Base-by-base conservation (phyloP, 2,888 invertebrate species). In the Itoplectis maculator region DNA sequence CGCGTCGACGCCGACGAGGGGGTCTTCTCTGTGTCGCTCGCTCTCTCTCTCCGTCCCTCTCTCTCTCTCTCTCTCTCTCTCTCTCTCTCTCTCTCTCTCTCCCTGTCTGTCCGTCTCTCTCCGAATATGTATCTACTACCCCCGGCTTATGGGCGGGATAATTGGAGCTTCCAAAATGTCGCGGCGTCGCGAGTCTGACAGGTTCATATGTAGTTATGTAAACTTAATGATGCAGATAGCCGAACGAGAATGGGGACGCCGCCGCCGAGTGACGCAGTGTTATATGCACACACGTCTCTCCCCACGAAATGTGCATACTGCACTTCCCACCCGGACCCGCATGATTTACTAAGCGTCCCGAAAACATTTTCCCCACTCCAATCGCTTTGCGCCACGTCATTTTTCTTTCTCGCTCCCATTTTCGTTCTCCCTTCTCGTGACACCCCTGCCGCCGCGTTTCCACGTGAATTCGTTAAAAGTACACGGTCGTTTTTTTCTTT, bases 151-250 rank as follows among this genome's bases (percentile, higher is more conserved):
- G 18, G 2, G 37, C 61, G 5, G 40, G 47, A 40, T 54, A 45
- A 70, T 54, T 54, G 2, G 70, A 76, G 72, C 77, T 63, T 88
- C 90, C 90, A 85, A 92, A 92, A 91, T 89, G 89, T 89, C 88
- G 69, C 45, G 35, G 56, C 23, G 56, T 29, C 45, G 70, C 68
- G 56, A 40, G 87, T 87, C 87, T 89, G 90, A 90, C 90, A 88
- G 90, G 89, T 91, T 90, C 89, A 87, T 29, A 29, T 88, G 89
- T 87, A 90, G 91, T 92, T 92, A 91, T 89, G 90, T 90, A 91
- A 92, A 91, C 89, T 89, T 90, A 88, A 90, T 89, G 90, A 91
- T 90, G 90, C 88, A 89, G 89, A 91, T 90, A 89, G 89, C 87
- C 89, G 80, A 91, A 90, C 90, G 90, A 90, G 90, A 91, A 91